Percentiles rank a stretch among this genome's conserved stretches.
Evolutionary conservation across 2,113 vertebrate genomes (phyloP).

Genomic region (Clinocottus analis): DNA sequence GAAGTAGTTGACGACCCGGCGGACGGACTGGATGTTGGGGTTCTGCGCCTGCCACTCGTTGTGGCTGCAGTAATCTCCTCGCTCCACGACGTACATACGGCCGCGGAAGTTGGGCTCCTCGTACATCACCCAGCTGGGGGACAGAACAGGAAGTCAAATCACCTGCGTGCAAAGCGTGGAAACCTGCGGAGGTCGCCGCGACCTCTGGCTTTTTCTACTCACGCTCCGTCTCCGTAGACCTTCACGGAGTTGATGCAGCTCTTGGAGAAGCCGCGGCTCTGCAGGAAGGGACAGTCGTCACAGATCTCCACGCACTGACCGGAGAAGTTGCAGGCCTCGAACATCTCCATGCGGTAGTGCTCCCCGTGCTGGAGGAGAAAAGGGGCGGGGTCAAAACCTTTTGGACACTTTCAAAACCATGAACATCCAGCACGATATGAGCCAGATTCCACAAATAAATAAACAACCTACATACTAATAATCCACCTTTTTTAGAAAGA

Average conservation of each 20-base stretch:
- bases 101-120: conserved; percentile 94
- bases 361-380: conserved; percentile 86
- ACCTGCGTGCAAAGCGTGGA: too few relatives aligned
- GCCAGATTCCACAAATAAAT: too few relatives aligned
- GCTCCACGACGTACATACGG: conserved; percentile 92
- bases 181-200: too few relatives aligned
- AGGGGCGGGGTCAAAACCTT: too few relatives aligned
- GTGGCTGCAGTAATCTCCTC: conserved; percentile 88
- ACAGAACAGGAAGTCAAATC: too few relatives aligned
- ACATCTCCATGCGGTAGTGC: conserved; percentile 91
- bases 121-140: conserved; percentile 91
- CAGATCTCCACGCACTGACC: conserved; percentile 90
- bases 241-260: conserved; percentile 90
- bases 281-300: conserved; percentile 92
- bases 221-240: conserved; percentile 93
- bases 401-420: too few relatives aligned
- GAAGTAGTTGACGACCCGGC: conserved; percentile 92
- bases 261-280: conserved; percentile 88
- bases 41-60: conserved; percentile 89
- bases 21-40: conserved; percentile 90
- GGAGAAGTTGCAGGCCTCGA: conserved; percentile 88
- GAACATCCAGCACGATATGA: too few relatives aligned
- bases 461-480: too few relatives aligned
- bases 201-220: conserved; percentile 64
- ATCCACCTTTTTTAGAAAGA: too few relatives aligned